Conservation (phyloP, 2,888 invertebrate species). For the Loripinus fragilis region DNA sequence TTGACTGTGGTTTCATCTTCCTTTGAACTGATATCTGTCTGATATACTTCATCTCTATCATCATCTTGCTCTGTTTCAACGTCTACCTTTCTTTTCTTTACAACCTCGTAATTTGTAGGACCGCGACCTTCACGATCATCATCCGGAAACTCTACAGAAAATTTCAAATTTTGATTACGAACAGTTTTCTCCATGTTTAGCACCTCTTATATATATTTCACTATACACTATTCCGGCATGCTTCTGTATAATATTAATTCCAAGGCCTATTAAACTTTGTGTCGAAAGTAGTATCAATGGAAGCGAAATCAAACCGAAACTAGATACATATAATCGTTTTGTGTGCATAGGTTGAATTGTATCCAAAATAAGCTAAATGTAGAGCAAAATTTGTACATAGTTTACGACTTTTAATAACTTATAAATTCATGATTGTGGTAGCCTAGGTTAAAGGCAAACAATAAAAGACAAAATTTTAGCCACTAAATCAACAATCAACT, state of each 20-base stretch:
- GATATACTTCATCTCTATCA: not conserved
- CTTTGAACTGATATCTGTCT: not conserved
- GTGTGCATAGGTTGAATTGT: no score
- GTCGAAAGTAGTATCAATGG: no score
- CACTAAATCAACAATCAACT: not conserved
- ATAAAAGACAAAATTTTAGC: not conserved
- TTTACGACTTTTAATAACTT: not conserved
- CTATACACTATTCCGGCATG: no score
- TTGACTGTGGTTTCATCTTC: not conserved
- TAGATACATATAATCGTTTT: no score
- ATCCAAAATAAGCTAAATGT: no score
- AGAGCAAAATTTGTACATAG: no score
- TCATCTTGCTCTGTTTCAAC: not conserved
- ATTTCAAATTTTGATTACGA: constrained; percentile 44
- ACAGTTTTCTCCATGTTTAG: constrained; percentile 44
- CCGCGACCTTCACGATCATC: constrained; percentile 4
- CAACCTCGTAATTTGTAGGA: not conserved
- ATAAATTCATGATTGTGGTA: not conserved
- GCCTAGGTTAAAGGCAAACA: constrained; percentile 1
- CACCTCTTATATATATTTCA: no score
- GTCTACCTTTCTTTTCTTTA: not conserved
- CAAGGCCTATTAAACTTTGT: no score
- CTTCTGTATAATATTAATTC: no score
- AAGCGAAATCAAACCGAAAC: no score
- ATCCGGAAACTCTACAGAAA: constrained; percentile 50